These are phyloP conservation scores for Aphyosemion australe DNA, from an alignment of 2,113 vertebrate species.

Conservation along the genomic window DNA sequence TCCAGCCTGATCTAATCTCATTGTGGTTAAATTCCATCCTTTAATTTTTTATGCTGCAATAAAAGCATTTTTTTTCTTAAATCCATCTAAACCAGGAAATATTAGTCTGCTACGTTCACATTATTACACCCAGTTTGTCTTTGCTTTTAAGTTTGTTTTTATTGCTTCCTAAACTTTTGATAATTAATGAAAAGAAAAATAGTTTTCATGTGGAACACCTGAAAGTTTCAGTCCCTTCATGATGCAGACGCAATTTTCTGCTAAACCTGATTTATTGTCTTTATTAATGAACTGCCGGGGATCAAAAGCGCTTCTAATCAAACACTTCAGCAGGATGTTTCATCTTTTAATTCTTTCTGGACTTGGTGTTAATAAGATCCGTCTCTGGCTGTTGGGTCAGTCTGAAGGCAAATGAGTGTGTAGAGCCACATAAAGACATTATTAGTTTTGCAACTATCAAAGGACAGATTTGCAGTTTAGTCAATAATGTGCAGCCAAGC, in stretches of 20 bases:
- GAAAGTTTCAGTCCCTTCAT: slow-evolving; percentile 8
- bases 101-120: no score
- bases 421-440: slow-evolving; percentile 28
- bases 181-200: background rate
- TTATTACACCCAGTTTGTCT: no score
- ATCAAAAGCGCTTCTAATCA: slow-evolving; percentile 38
- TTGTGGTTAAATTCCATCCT: no score
- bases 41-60: no score
- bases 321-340: slow-evolving; percentile 35
- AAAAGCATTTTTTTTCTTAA: no score
- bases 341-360: slow-evolving; percentile 40
- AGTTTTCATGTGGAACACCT: background rate
- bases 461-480: slow-evolving; percentile 26
- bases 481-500: slow-evolving; percentile 34
- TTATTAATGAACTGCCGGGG: slow-evolving; percentile 15
- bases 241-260: slow-evolving; percentile 26
- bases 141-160: no score
- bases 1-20: no score
- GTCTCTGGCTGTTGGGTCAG: slow-evolving; percentile 11
- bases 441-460: slow-evolving; percentile 43
- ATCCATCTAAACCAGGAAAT: no score
- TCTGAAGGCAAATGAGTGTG: slow-evolving; percentile 13
- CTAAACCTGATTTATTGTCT: slow-evolving; percentile 27
- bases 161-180: background rate
- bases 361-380: slow-evolving; percentile 30